phyloP scores from a whole-genome alignment of 2,797 vertebrate genomes.

The Emydoidea blandingii region DNA sequence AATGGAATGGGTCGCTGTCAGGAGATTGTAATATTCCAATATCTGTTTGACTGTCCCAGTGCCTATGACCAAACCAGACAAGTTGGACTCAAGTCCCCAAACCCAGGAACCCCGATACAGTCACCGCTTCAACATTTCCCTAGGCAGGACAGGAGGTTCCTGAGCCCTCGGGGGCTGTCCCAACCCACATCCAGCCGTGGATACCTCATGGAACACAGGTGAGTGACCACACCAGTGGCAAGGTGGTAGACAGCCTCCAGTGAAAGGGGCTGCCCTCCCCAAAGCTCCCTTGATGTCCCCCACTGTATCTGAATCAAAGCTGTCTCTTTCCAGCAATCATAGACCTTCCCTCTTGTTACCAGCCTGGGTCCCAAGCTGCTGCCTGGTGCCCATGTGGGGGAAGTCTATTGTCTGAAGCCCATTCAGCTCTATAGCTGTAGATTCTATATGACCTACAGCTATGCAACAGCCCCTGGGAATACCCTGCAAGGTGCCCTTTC shows the following conservation, averaged over 20 bases:
- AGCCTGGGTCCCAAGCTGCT: not conserved
- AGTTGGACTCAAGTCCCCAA: constrained; percentile 86
- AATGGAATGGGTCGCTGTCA: not conserved
- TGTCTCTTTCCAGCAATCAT: not conserved
- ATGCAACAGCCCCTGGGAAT: not conserved
- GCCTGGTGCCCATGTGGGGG: not conserved
- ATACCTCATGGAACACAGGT: constrained; percentile 84
- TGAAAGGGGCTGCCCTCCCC: not conserved
- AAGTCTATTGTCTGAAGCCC: not conserved
- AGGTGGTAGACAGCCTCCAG: not conserved
- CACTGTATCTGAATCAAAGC: not conserved
- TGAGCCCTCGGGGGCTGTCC: constrained; percentile 83
- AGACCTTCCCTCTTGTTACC: not conserved
- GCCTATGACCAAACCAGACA: constrained; percentile 92
- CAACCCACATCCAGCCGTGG: constrained; percentile 81
- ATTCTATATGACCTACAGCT: not conserved
- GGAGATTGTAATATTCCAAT: not conserved
- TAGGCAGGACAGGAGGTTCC: constrained; percentile 87
- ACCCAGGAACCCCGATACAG: constrained; percentile 83
- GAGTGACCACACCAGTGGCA: constrained; percentile 7
- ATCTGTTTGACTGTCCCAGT: constrained; percentile 78
- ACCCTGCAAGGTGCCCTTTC: accelerated
- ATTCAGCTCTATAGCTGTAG: not conserved
- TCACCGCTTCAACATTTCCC: constrained; percentile 90
- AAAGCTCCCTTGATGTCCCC: too few relatives aligned